Base-by-base conservation (phyloP, 2,888 invertebrate genomes). In the Acleris holmiana region DNA sequence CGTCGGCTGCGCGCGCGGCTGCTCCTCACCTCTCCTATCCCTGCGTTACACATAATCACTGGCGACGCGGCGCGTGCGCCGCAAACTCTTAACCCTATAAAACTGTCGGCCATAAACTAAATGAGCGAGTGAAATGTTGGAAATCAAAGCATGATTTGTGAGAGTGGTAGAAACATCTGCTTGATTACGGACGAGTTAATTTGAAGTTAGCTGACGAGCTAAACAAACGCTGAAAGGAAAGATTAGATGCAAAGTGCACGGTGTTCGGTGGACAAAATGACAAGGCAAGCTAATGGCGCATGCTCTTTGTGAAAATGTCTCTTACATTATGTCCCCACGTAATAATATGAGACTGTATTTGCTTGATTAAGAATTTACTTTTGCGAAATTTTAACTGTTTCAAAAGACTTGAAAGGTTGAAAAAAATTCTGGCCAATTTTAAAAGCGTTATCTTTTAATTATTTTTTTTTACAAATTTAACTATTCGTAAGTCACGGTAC, bases 1-100 rank as follows among this genome's bases (percentile, higher is more conserved):
- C 56, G 86, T 76, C 71, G 86, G 86, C 84, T 88, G 86, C 76
- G 82, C 80, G 3, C 88, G 84, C 71, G 88, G 88, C 84, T 85
- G 90, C 88, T 87, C 90, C 50, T 77, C 83, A 65, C 71, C 84
- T 80, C 91, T 83, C 86, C 91, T 93, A 91, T 92, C 93, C 93
- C 93, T 93, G 93, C 92, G 91, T 89, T 88, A 91, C 84, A 91
- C 80, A 90, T 77, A 77, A 90, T 89, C 85, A 90, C 87, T 89
- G 86, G 88, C 86, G 82, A 79, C 85, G 83, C 86, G 82, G 79
- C 85, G 83, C 73, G 70, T 75, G 80, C 74, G 76, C 77, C 76
- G 76, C 70, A 46, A 76, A 72, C 73, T 71, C 75, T 70, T 76
- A 79, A 83, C 68, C 79, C 78, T 82, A 78, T 77, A 73, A 68